Base-by-base conservation (phyloP, 1,140 invertebrate species). In the Drosophila aff. region DNA sequence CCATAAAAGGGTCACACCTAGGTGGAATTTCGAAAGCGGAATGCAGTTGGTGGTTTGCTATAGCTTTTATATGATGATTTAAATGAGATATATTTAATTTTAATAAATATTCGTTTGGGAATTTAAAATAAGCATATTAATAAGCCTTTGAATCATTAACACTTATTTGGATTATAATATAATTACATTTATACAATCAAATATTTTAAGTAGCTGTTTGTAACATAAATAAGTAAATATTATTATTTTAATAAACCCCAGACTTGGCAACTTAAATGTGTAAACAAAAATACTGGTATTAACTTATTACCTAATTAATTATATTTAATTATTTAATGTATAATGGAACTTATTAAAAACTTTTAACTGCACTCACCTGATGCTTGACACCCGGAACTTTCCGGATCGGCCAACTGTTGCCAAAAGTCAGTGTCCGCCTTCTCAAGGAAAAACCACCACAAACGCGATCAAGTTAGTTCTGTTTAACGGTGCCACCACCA, bases 391-490 rank as follows among this genome's bases (percentile, higher is more conserved):
- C 26, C 21, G 33, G 21, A 43, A 36, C 36, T 18, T 44, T 28
- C 15, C 44, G 46, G 65, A 49, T 55, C 55, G 66, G 55, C 77
- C 81, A 84, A 84, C 81, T 84, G 81, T 84, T 84, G 81, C 65
- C 57, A 47, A 76, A 68, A 60, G 63, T 67, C 63, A 75, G 15
- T 26, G 36, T 53, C 75, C 67, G 59, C 63, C 18, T 3, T 28
- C 28, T 36, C 16, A 11, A 64, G 8, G n/a, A 10, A n/a, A n/a
- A 61, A 31, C 18, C 16, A 18, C 38, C 11, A 28, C 40, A 18
- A 15, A 49, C 18, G 10, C 18, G 26, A 52, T 41, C 11, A 15
- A 44, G 21, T 59, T 49, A 23, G 43, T 72, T 47, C 23, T 49
- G 9, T 16, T n/a, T 28, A 16, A 26, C 26, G 38, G 38, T 69